Evolutionary conservation across 2,888 invertebrate genomes (phyloP), one percentile per base, ranked within the genome.

Genomic region (Eulithis prunata): DNA sequence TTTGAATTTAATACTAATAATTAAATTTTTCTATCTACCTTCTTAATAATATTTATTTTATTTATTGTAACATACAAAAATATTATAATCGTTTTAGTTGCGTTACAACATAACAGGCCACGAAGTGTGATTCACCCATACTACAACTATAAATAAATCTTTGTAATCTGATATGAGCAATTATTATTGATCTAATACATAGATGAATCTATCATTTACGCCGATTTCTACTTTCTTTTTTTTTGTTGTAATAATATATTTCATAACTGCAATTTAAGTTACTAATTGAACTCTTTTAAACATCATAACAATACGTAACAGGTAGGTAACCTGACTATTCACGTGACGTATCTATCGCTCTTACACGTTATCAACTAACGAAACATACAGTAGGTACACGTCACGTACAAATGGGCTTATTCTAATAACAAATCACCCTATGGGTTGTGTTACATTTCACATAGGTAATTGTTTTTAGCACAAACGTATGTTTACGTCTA

Each of bases 1-100:
- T 51, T 41, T 41, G 54, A 51, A 58, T 58, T 56, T 21, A 38
- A 21, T 49, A 49, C 38, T 38, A 52, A 21, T 21, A 21, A 43
- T 45, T 59, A 52, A 11, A 28, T 38, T 13, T 13, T 32, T 1
- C n/a, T 43, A 58, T 11, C 7, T 45, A 57, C 36, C 47, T 46
- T 43, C 28, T 43, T 58, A 28, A n/a, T 28, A 4, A 10, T 57
- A 49, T 41, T n/a, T 41, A 41, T 57, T 57, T 10, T 57, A 28
- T 28, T 41, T 14, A 51, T 51, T 59, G 38, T 52, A 45, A 11
- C 38, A 47, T 66, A 65, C 61, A 62, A 66, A 61, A 62, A 62
- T 66, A 65, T 62, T 51, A 66, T 57, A 53, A 61, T 62, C 36
- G 62, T 61, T 61, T 66, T 49, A 61, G 47, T 54, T 61, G 66